Evolutionary conservation across 2,888 invertebrate genomes (phyloP), one percentile per base, ranked within the genome.

Genomic region (Matsumyia berberina): DNA sequence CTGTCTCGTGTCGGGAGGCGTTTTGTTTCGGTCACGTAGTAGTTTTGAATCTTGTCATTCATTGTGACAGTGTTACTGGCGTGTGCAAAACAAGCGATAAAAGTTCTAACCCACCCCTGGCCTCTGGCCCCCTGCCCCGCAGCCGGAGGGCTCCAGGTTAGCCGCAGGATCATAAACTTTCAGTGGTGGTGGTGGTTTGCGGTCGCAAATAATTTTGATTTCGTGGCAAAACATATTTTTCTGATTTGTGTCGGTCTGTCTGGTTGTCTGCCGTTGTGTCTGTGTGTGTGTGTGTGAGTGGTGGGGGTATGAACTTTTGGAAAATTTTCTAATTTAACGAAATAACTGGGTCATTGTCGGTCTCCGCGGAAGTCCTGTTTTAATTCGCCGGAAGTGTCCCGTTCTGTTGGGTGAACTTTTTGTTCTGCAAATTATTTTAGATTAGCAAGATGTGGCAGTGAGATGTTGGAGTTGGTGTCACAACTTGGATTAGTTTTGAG

Each of bases 31-130:
- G 79, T 85, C 83, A 85, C 83, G 83, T 85, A 69, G 83, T 80
- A 85, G 74, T 73, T 85, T 74, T 70, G 80, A 85, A 76, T 85
- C 74, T 69, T 80, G 74, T 70, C 80, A 66, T 70, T 64, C 67
- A 70, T 58, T 79, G 51, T 62, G 67, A 64, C 62, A 24, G 39
- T 62, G 67, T 42, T 53, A 35, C 29, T 64, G 29, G 8, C 60
- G 78, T 64, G 78, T 72, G 64, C 72, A 64, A 79, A 76, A 60
- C 69, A 69, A 62, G 77, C 44, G 82, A 72, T 82, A 77, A 82
- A 81, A 81, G 70, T 76, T 17, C 12, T 3, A 15, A 31, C 11
- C 19, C 11, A 35, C 9, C 44, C n/a, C 51, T n/a, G 11, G n/a
- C n/a, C n/a, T n/a, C n/a, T n/a, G n/a, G n/a, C 24, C 35, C 35